phyloP scores from a whole-genome alignment of 2,797 vertebrate genomes.

The Gadopsis bispinosus region DNA sequence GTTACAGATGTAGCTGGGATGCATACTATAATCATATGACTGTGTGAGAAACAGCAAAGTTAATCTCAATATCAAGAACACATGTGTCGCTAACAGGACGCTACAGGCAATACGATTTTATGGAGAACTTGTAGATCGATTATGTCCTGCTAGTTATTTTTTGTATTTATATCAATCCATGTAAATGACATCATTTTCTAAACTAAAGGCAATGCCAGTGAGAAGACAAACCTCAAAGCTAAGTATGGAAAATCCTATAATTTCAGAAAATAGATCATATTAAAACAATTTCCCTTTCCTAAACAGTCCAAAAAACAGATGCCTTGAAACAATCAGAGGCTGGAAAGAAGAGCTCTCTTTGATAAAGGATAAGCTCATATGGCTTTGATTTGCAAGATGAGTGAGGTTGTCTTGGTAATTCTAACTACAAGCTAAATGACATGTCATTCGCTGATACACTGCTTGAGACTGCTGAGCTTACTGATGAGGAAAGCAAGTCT shows the following conservation, averaged over 20 bases:
- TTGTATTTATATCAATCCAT: constrained; percentile 25
- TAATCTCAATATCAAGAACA: constrained; percentile 33
- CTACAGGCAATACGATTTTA: not conserved
- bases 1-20: not conserved
- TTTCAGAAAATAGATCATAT: constrained; percentile 22
- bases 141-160: constrained; percentile 10
- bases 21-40: not conserved
- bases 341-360: constrained; percentile 23
- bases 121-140: constrained; percentile 12
- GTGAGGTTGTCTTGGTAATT: constrained; percentile 26
- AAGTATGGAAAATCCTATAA: constrained; percentile 22
- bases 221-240: constrained; percentile 11
- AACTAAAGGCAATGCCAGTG: constrained; percentile 23
- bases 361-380: constrained; percentile 42
- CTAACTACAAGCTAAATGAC: constrained; percentile 31
- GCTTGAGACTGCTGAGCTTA: not conserved
- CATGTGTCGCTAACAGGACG: not conserved
- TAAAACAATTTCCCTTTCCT: constrained; percentile 16
- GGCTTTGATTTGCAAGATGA: constrained; percentile 37
- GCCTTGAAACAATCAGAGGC: constrained; percentile 31
- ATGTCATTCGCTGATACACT: not conserved
- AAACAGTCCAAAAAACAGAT: constrained; percentile 33
- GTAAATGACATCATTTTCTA: constrained; percentile 30
- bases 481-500: constrained; percentile 22
- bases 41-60: not conserved